Evolutionary conservation across 64 coral and sea anemone genomes (phyloP).

Genomic region (Pachyseris speciosa): DNA sequence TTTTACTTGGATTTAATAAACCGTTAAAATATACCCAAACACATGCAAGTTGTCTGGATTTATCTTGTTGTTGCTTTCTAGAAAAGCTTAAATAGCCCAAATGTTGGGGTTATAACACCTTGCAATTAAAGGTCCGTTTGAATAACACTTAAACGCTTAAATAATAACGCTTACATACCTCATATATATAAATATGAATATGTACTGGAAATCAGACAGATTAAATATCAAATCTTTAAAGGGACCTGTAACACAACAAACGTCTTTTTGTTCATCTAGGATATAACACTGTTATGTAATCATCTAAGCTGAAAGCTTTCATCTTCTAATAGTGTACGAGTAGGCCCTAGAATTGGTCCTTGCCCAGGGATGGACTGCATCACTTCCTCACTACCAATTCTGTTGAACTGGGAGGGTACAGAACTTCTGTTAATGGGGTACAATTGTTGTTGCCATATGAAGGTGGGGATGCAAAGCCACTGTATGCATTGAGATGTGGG

Average conservation of each 20-base stretch:
- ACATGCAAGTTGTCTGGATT: neutral
- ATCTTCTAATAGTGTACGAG: neutral
- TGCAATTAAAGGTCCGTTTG: neutral
- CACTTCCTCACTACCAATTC: conserved; percentile 3
- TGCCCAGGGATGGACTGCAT: neutral
- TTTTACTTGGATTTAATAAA: neutral
- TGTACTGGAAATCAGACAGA: neutral
- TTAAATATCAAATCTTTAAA: conserved; percentile 14
- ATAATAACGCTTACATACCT: neutral
- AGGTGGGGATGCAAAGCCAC: neutral
- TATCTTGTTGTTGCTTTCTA: neutral
- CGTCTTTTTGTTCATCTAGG: conserved; percentile 3
- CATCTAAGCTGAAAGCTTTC: neutral
- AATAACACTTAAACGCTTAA: neutral
- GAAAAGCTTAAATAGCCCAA: neutral
- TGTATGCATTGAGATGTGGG: conserved; percentile 4
- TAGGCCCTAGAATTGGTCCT: conserved; percentile 9
- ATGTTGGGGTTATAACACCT: neutral
- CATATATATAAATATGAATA: neutral
- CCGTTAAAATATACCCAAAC: neutral
- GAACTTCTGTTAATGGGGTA: neutral
- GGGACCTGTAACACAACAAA: conserved; percentile 2
- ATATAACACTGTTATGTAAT: neutral
- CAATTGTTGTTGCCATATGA: conserved; percentile 15
- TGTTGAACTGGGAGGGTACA: neutral